Evolutionary conservation across 2,888 invertebrate genomes (phyloP).

Genomic region (Limnephilus auricula): DNA sequence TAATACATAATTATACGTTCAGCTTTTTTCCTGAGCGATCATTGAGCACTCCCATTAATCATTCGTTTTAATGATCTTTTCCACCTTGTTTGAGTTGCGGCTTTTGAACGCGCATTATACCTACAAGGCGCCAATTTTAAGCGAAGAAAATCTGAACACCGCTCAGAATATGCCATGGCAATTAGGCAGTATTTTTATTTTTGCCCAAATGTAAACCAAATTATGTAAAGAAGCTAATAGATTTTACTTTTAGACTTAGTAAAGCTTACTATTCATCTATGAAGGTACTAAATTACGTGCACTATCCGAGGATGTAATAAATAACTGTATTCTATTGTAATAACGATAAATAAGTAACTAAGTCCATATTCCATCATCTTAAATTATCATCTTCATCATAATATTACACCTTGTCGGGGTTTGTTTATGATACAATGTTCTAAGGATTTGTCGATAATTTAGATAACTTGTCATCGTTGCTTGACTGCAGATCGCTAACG

Average conservation of each 20-base stretch:
- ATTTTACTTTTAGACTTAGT: background rate
- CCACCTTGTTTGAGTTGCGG: background rate
- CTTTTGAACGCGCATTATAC: conserved; percentile 10
- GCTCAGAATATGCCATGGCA: background rate
- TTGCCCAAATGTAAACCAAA: background rate
- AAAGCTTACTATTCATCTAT: background rate
- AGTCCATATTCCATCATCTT: too few relatives aligned
- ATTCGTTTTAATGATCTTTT: conserved; percentile 35
- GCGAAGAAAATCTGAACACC: background rate
- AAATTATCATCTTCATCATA: too few relatives aligned
- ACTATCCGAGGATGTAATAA: background rate
- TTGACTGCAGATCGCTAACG: too few relatives aligned
- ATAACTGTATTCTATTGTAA: background rate
- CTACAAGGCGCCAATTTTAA: background rate
- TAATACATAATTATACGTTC: conserved; percentile 28
- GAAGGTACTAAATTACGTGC: background rate
- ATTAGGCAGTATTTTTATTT: background rate
- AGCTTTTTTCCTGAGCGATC: conserved; percentile 34
- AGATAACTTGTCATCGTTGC: too few relatives aligned
- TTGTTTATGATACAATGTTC: too few relatives aligned
- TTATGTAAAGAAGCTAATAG: background rate
- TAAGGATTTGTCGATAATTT: too few relatives aligned
- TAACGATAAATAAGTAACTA: too few relatives aligned
- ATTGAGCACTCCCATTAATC: conserved; percentile 29
- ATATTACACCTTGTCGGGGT: too few relatives aligned